Evolutionary conservation across 1,140 invertebrate species (phyloP).

Genomic region (Pissodes strobi): DNA sequence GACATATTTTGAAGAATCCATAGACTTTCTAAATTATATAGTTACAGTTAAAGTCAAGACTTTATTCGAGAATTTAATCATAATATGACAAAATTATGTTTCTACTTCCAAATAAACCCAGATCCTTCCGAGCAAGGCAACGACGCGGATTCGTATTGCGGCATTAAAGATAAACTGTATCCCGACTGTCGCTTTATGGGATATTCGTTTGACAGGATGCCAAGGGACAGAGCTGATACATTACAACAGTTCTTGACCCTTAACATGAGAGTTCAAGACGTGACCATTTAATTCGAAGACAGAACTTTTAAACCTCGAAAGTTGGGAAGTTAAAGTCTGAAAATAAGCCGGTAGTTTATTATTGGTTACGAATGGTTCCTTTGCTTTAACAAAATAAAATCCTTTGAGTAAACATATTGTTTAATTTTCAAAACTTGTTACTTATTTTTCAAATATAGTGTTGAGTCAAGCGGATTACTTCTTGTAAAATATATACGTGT

Average conservation of each 20-base stretch:
- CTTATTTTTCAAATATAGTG: no score
- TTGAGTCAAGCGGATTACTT: no score
- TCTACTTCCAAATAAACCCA: constrained; percentile 38
- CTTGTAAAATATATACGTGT: no score
- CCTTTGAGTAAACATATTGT: no score
- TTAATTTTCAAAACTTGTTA: no score
- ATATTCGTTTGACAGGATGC: constrained; percentile 73
- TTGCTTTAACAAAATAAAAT: no score
- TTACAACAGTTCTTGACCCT: constrained; percentile 67
- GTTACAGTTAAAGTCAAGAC: no score
- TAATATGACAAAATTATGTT: background rate
- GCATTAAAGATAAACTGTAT: constrained; percentile 71
- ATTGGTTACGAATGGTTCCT: no score
- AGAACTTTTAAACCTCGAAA: constrained; percentile 40
- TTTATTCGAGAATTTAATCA: background rate
- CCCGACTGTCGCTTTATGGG: constrained; percentile 76
- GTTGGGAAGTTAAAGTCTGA: background rate
- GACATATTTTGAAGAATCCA: no score
- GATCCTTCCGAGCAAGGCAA: constrained; percentile 59
- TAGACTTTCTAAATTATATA: no score
- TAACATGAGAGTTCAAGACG: constrained; percentile 67
- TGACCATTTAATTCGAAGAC: constrained; percentile 59
- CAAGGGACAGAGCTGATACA: constrained; percentile 58
- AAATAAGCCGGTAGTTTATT: no score
- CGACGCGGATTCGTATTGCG: constrained; percentile 74